A percentile compares a stretch with the other conserved stretches of the same genome.
Evolutionary conservation across 2,888 invertebrate species (phyloP).

Genomic region (Sthenelais limicola): DNA sequence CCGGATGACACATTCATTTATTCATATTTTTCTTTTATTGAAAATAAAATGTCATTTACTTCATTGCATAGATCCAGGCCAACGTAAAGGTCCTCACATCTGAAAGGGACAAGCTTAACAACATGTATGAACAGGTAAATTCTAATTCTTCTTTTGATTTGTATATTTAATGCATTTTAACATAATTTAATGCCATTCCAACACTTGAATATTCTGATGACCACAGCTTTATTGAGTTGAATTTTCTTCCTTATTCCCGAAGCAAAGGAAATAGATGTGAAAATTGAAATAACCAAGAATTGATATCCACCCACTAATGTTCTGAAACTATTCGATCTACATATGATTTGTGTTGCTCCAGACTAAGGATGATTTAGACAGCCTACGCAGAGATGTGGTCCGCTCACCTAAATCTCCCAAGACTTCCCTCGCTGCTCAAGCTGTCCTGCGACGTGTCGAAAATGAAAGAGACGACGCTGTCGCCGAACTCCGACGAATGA

Average conservation of each 20-base stretch:
- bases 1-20: too few species aligned
- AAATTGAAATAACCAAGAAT: too few species aligned
- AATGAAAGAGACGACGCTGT: conserved; percentile 71
- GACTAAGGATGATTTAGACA: conserved; percentile 68
- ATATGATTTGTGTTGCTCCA: conserved; percentile 50
- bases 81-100: conserved; percentile 71
- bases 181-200: too few species aligned
- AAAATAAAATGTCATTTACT: neutral
- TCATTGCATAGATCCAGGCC: conserved; percentile 64
- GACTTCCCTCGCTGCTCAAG: conserved; percentile 71
- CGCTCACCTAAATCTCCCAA: conserved; percentile 65
- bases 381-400: conserved; percentile 66
- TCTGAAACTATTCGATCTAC: too few species aligned
- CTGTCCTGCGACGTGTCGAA: conserved; percentile 70
- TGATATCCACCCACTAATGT: too few species aligned
- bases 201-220: too few species aligned
- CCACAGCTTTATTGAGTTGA: too few species aligned
- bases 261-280: too few species aligned
- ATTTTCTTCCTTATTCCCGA: too few species aligned
- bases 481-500: conserved; percentile 66
- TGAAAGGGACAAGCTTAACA: conserved; percentile 70
- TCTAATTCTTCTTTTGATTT: conserved; percentile 3
- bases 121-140: conserved; percentile 68
- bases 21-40: too few species aligned
- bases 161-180: too few species aligned